Base-by-base conservation (phyloP, 2,888 invertebrate genomes). In the Drosophila setosimentum region DNA sequence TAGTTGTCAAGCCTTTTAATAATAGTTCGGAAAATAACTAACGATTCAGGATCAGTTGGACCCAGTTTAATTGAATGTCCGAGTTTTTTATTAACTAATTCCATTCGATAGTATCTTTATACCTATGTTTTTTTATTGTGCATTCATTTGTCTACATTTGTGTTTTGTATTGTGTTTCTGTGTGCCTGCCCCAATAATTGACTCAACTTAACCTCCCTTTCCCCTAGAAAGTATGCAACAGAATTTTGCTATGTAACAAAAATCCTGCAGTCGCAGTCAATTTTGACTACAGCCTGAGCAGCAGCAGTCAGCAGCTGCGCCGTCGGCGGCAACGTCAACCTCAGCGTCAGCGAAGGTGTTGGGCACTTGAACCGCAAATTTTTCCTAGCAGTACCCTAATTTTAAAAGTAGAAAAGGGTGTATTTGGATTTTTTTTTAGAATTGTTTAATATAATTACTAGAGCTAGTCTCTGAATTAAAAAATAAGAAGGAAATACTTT, bases 281-380 rank as follows among this genome's bases (percentile, higher is more conserved):
- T 54, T 63, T 76, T 66, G 73, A 68, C 68, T 76, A 51, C 70
- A 70, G 60, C 76, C 71, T 71, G 51, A 54, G 65, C 59, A 61
- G 62, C 68, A 68, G 61, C 75, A 72, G 64, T 4, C 27, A 55
- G 27, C 11, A 37, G 68, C 70, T 57, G 64, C 63, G 78, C 58
- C 54, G 64, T 64, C 68, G 62, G 54, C 76, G 67, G 68, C 69
- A 60, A 59, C 54, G 73, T 37, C 49, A 49, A 35, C 64, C 33
- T 27, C 33, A 73, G 62, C 69, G 64, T 70, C 57, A 51, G 70
- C 58, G 69, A 72, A 89, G 89, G 86, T 89, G 86, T 89, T 87
- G 82, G 87, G 69, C 85, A 85, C 87, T 87, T 89, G 85, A 89
- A 89, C 86, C 86, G 82, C 86, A 87, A 84, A 87, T 87, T 87